Conservation (phyloP, 2,113 vertebrate genomes). For the Pipra filicauda region DNA sequence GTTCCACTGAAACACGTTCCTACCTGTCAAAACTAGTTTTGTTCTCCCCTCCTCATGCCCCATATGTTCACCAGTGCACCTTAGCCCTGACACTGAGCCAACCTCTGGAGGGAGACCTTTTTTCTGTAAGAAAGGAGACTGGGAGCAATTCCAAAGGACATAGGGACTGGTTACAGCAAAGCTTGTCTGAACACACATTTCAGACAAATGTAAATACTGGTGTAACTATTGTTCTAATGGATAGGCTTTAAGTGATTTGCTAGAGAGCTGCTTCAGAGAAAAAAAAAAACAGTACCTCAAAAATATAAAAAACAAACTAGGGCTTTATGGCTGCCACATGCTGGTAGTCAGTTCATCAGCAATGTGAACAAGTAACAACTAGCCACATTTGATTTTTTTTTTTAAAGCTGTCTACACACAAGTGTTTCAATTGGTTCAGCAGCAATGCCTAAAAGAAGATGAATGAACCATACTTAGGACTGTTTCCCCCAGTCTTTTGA, state of each 20-base stretch:
- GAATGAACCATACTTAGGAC: neutral
- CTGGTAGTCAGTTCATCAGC: constrained; percentile 49
- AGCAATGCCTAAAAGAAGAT: neutral
- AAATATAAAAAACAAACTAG: constrained; percentile 37
- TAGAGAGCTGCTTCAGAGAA: constrained; percentile 68
- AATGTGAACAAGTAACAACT: constrained; percentile 55
- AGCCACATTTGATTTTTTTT: constrained; percentile 9
- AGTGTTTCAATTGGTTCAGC: neutral
- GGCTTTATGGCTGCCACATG: constrained; percentile 53
- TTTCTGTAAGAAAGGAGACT: neutral
- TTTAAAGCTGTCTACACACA: constrained; percentile 48
- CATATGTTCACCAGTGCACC: constrained; percentile 56
- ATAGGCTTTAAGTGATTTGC: constrained; percentile 55
- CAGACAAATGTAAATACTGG: constrained; percentile 31
- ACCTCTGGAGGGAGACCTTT: constrained; percentile 43
- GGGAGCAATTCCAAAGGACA: constrained; percentile 46
- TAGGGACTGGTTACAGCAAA: constrained; percentile 14
- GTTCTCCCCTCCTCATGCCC: neutral
- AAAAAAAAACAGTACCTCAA: constrained; percentile 77
- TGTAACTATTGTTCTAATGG: constrained; percentile 42
- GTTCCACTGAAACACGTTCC: neutral
- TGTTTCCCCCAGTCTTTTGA: neutral
- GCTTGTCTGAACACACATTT: neutral
- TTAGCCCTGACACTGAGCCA: constrained; percentile 77
- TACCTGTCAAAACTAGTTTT: neutral